Base-by-base conservation (phyloP, 2,113 vertebrate genomes). In the Raja brachyura region DNA sequence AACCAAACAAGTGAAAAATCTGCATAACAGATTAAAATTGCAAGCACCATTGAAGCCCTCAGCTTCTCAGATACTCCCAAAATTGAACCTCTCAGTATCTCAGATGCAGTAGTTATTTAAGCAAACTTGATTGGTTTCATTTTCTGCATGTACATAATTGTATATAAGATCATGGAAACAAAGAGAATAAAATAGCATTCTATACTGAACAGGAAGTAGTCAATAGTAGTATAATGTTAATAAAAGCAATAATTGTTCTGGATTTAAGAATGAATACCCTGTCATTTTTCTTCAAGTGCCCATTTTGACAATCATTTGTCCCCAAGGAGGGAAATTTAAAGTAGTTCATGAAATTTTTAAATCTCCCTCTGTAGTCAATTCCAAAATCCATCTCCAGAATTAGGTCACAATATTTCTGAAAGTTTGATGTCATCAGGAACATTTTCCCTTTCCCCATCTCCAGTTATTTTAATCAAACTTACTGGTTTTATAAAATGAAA, bases 261-360 rank as follows among this genome's bases (percentile, higher is more conserved):
- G 88, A 70, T 39, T 90, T 68, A 70, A 90, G 63, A 90, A 61
- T 68, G 86, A 48, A 31, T 33, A 68, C 59, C 78, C 59, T 14
- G 66, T 90, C 22, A 61, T 90, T 90, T 90, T 70, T 70, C 31
- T 31, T 0, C 18, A 63, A 48, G 63, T 90, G 33, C 33, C 2
- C 54, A 85, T 28, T 31, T 90, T 90, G 63, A 10, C n/a, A 18
- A 68, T 39, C 31, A 39, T 90, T n/a, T 90, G 86, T 90, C 88
- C 31, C 31, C 68, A 31, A 90, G 25, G 88, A 90, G 7, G 33
- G 8, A 70, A 20, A 39, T 66, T 70, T 39, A 90, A 70, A 90
- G 33, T 70, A 63, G 28, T 28, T 25, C 63, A 70, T 70, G 9
- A 18, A 68, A 70, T 10, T 90, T 39, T 20, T 68, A 39, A 6